Evolutionary conservation across 2,888 invertebrate genomes (phyloP).

Genomic region (Pocota personata): DNA sequence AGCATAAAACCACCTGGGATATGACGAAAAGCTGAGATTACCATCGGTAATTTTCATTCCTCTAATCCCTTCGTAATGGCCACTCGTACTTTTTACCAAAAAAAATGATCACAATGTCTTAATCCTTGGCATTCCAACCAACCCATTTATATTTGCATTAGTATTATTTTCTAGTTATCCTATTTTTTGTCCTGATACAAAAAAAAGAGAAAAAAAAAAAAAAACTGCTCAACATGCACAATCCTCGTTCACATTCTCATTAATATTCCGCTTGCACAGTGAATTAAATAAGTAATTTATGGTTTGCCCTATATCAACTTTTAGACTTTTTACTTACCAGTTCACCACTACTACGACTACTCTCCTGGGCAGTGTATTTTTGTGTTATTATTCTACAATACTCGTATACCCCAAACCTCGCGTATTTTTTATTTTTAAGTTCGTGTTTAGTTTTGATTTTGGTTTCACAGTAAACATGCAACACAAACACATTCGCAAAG

Average conservation of each 20-base stretch:
- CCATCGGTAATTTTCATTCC: background rate
- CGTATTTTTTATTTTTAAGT: conserved; percentile 26
- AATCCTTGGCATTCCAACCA: conserved; percentile 1
- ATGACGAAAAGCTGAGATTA: background rate
- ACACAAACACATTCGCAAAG: conserved; percentile 51
- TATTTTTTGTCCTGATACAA: conserved; percentile 8
- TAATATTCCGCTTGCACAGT: conserved; percentile 68
- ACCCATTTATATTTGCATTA: conserved; percentile 40
- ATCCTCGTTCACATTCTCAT: conserved; percentile 53
- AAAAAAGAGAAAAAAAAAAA: conserved; percentile 9
- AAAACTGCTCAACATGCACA: conserved; percentile 54
- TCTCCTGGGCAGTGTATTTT: conserved; percentile 1
- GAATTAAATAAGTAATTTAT: conserved; percentile 73
- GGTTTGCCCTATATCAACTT: conserved; percentile 71
- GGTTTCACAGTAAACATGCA: conserved; percentile 55
- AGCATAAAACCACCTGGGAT: background rate
- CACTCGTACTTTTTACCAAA: background rate
- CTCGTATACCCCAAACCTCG: background rate
- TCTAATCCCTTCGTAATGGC: background rate
- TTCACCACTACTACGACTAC: conserved; percentile 1
- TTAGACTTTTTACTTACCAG: conserved; percentile 36
- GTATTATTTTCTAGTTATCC: background rate
- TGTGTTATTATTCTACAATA: background rate
- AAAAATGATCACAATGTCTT: background rate
- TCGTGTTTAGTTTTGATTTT: conserved; percentile 64